Conservation (phyloP, 2,113 vertebrate genomes). For the Phocoena sinus region DNA sequence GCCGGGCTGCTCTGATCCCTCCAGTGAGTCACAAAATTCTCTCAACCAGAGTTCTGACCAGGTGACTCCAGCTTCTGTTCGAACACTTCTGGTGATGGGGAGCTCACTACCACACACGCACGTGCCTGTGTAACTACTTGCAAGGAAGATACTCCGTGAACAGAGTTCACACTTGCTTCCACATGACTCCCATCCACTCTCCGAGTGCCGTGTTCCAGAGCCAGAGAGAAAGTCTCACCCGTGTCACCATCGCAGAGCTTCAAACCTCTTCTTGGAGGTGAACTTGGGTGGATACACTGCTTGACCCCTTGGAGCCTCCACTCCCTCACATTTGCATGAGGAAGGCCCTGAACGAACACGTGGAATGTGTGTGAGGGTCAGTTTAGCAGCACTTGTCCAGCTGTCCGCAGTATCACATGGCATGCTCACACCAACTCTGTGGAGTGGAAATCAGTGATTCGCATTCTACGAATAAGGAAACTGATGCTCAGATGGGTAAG, state of each 20-base stretch:
- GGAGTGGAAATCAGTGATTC: no score
- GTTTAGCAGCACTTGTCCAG: accelerated
- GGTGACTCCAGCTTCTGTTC: background rate
- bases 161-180: background rate
- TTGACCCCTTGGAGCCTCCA: background rate
- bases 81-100: background rate
- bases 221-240: background rate
- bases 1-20: background rate
- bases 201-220: background rate
- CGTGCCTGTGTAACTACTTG: background rate
- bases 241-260: accelerated
- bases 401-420: background rate
- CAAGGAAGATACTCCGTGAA: background rate
- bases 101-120: background rate
- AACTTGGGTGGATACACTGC: no score
- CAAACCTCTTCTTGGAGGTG: background rate
- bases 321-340: background rate
- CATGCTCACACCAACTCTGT: accelerated
- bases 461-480: background rate
- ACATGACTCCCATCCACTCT: accelerated
- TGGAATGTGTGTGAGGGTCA: background rate
- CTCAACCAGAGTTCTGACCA: background rate
- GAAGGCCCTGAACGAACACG: no score
- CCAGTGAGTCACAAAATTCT: background rate
- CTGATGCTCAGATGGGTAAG: background rate